These are phyloP conservation scores for Odontamblyopus lacepedii DNA, from an alignment of 2,797 vertebrate species.

Conservation along the genomic window DNA sequence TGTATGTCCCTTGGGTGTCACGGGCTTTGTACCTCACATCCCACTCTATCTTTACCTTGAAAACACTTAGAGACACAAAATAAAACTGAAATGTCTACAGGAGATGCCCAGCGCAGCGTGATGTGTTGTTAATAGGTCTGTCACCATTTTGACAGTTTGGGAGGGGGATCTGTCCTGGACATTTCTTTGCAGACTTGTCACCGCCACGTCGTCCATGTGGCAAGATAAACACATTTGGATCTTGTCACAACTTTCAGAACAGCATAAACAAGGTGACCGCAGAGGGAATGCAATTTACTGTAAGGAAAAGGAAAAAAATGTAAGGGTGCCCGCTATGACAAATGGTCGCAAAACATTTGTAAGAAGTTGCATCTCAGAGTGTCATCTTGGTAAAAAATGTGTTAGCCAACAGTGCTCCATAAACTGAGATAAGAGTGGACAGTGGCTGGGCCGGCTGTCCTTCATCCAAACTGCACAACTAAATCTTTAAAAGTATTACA, in stretches of 20 bases:
- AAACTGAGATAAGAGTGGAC: constrained; percentile 22
- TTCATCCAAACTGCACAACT: constrained; percentile 4
- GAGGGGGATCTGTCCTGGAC: constrained; percentile 64
- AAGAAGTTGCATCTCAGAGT: constrained; percentile 36
- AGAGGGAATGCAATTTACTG: constrained; percentile 51
- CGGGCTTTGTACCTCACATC: constrained; percentile 60
- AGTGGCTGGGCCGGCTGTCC: neutral
- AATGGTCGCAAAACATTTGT: constrained; percentile 39
- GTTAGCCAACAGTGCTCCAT: constrained; percentile 10
- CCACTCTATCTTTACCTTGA: constrained; percentile 42
- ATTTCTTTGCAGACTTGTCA: constrained; percentile 66
- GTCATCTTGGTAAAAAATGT: constrained; percentile 43
- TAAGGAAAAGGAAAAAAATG: constrained; percentile 27
- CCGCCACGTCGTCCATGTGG: constrained; percentile 58
- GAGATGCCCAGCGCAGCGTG: constrained; percentile 58
- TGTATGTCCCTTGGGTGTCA: constrained; percentile 72
- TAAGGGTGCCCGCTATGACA: constrained; percentile 21
- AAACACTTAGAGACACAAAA: constrained; percentile 22
- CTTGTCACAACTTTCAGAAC: constrained; percentile 71
- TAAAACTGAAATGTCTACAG: constrained; percentile 22
- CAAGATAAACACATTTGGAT: constrained; percentile 73
- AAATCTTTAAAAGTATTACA: neutral
- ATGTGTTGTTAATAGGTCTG: constrained; percentile 77
- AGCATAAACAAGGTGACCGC: constrained; percentile 69
- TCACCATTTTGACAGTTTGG: constrained; percentile 70